These are phyloP conservation scores for Stichodactyla mertensii DNA, from an alignment of 64 coral and sea anemone genomes.

Conservation along the genomic window DNA sequence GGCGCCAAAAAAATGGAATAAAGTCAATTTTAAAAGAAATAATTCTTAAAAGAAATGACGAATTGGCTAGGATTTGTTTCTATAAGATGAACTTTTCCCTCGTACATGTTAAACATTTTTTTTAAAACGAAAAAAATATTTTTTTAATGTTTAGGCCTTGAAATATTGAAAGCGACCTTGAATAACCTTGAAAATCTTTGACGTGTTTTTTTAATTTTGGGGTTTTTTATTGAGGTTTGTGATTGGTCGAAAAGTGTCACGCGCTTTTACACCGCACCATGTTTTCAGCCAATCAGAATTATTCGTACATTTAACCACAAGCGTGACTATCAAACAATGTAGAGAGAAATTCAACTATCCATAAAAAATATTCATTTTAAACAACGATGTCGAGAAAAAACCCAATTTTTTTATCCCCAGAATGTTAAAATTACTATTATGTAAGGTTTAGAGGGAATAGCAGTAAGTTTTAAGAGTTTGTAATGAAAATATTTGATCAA, in stretches of 20 bases:
- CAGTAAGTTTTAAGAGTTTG: not conserved
- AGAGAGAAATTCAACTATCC: not conserved
- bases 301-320: not conserved
- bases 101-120: no score
- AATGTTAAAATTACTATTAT: no score
- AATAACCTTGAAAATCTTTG: not conserved
- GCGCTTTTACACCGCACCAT: not conserved
- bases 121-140: no score
- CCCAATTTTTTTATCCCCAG: no score
- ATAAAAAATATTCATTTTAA: not conserved
- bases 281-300: not conserved
- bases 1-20: no score
- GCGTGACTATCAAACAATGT: not conserved
- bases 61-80: no score
- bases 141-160: no score
- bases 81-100: no score
- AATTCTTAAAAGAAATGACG: no score
- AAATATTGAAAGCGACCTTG: no score
- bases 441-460: no score
- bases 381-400: not conserved
- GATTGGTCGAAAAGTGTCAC: constrained; percentile 3
- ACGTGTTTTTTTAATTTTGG: not conserved
- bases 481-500: not conserved
- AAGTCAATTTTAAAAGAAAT: no score
- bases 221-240: not conserved